Base-by-base conservation (phyloP, 2,797 vertebrate genomes). In the Rousettus madagascariensis region DNA sequence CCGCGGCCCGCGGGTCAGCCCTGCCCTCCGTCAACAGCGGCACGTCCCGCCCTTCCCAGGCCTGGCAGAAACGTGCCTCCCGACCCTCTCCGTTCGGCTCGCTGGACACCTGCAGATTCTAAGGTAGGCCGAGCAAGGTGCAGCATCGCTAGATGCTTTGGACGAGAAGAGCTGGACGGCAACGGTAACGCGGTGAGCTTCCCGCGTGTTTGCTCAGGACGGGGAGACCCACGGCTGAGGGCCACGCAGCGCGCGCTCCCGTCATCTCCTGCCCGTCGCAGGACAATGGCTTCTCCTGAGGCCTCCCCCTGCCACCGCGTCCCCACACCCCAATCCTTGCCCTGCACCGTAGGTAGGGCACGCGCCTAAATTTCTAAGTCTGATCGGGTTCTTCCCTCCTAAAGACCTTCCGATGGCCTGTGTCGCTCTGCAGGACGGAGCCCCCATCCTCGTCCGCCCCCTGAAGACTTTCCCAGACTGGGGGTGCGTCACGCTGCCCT, bases 1-100 rank as follows among this genome's bases (percentile, higher is more conserved):
- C 53, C 87, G 92, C 95, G 95, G 65, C 66, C 94, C 91, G 96
- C 63, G 83, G 91, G 95, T 96, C 97, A 95, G 80, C 78, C 94
- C 38, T 93, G 95, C 38, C 7, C 24, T 38, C 68, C 9, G 63
- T 66, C 33, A 80, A 57, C 1, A 57, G 85, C 57, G 85, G 74
- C 5, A 12, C 79, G 94, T 96, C 94, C 26, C 12, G 82, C 15
- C 84, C 55, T 88, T 6, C 51, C 86, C 43, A 20, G 95, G 46
- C 6, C 46, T 51, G 71, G 91, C 33, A 85, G 69, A 96, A 94
- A 91, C 57, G 57, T 20, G 22, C 74, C 72, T 8, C 75, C 55
- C 26, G 2, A 68, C 17, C 71, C 28, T 65, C 57, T 68, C n/a
- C 8, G 3, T 20, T 8, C 59, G 57, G 30, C 4, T 61, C 66